Evolutionary conservation across 2,888 invertebrate genomes (phyloP), one percentile per base, ranked within the genome.

Genomic region (Automeris io): DNA sequence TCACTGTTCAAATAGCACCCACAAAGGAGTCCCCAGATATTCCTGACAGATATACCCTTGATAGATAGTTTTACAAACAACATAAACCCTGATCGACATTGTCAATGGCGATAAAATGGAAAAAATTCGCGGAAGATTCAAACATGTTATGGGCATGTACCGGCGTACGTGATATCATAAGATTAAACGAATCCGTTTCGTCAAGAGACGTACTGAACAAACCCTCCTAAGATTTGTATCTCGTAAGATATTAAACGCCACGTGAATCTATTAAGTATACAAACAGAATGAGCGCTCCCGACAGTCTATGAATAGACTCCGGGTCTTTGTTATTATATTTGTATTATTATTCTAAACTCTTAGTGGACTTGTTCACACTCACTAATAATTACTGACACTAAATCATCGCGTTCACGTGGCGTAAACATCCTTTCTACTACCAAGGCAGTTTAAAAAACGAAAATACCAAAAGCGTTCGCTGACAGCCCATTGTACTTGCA

Each of bases 1-100:
- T 80, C 86, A 82, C 83, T 77, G 81, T 74, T 79, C 82, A 83
- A 86, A 86, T 85, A 82, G 69, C 75, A 78, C 60, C 73, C 73
- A 76, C 80, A 78, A 81, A 80, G 63, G 74, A 80, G 73, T 79
- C 82, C 80, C 81, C 70, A 78, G 80, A 79, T 81, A 81, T 73
- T 70, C 61, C 71, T 71, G 77, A 75, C 76, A 75, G 77, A 78
- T 77, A 76, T 77, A 73, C 71, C 63, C 66, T 64, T 79, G 75
- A 79, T 79, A 77, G 76, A 81, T 78, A 79, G 76, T 70, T 72
- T 47, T 44, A 62, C 71, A 80, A 79, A 82, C 69, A 76, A 52
- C 42, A 55, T 52, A 60, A 69, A 69, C 68, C 63, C 60, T 61
- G 69, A 70, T 72, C 60, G 63, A 65, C 23, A 12, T 9, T 18